phyloP scores from a whole-genome alignment of 2,113 vertebrate genomes.

The Phyllostomus discolor region DNA sequence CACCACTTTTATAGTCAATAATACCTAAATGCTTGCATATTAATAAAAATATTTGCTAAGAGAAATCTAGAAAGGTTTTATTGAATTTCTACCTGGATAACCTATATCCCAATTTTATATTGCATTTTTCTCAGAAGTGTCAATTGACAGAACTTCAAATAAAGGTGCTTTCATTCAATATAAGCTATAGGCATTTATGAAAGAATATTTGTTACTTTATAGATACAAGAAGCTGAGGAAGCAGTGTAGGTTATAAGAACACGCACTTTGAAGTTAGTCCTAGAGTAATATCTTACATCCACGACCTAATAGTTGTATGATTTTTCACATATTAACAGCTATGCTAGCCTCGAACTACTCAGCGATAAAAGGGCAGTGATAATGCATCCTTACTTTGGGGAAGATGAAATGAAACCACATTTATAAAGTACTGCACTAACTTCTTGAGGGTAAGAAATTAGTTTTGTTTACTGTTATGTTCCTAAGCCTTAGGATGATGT shows the following conservation, averaged over 20 bases:
- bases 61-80: neutral
- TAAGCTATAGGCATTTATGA: neutral
- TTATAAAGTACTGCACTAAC: neutral
- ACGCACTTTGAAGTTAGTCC: neutral
- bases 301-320: neutral
- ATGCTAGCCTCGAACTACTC: neutral
- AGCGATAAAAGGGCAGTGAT: neutral
- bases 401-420: neutral
- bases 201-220: neutral
- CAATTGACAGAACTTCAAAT: conserved; percentile 17
- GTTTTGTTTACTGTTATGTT: neutral
- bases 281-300: neutral
- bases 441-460: neutral
- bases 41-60: conserved; percentile 20
- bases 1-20: neutral
- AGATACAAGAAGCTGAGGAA: neutral
- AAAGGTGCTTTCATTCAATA: neutral
- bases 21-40: neutral
- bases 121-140: conserved; percentile 12
- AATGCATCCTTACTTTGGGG: neutral
- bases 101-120: neutral
- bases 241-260: neutral
- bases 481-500: neutral
- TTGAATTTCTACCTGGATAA: neutral
- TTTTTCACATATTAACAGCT: neutral